A percentile compares a stretch with the other conserved stretches of the same genome.
Evolutionary conservation across 2,888 invertebrate genomes (phyloP).

Genomic region (Agriopis aurantiaria): DNA sequence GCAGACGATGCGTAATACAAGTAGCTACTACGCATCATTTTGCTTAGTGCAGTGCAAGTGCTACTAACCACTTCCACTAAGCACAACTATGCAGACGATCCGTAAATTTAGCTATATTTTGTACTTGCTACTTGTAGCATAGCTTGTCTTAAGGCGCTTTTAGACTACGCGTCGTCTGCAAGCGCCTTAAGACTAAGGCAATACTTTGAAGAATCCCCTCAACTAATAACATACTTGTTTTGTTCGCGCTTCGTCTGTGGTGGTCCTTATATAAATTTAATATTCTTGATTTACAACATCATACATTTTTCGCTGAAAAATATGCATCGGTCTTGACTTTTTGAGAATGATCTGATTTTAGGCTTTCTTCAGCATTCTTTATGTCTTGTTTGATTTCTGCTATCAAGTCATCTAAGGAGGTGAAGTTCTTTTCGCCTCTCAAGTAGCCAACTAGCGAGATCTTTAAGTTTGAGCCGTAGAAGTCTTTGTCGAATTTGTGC

Average conservation of each 20-base stretch:
- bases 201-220: too few relatives aligned
- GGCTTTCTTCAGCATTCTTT: conserved; percentile 85
- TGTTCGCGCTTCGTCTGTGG: neutral
- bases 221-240: too few relatives aligned
- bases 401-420: conserved; percentile 91
- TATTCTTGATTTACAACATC: conserved; percentile 26
- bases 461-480: conserved; percentile 94
- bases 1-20: too few relatives aligned
- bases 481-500: conserved; percentile 92
- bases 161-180: too few relatives aligned
- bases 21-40: too few relatives aligned
- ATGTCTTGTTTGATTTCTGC: conserved; percentile 93
- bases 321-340: conserved; percentile 83
- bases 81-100: too few relatives aligned
- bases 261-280: neutral
- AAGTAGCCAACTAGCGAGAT: conserved; percentile 94
- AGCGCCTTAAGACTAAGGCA: too few relatives aligned
- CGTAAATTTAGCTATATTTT: too few relatives aligned
- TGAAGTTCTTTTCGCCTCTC: conserved; percentile 93
- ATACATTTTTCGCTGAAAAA: conserved; percentile 64
- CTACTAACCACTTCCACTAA: too few relatives aligned
- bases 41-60: too few relatives aligned
- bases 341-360: conserved; percentile 86
- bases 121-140: too few relatives aligned
- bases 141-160: too few relatives aligned